These are phyloP conservation scores for Hylomyscus alleni DNA, from an alignment of 2,797 vertebrate species.

Conservation along the genomic window DNA sequence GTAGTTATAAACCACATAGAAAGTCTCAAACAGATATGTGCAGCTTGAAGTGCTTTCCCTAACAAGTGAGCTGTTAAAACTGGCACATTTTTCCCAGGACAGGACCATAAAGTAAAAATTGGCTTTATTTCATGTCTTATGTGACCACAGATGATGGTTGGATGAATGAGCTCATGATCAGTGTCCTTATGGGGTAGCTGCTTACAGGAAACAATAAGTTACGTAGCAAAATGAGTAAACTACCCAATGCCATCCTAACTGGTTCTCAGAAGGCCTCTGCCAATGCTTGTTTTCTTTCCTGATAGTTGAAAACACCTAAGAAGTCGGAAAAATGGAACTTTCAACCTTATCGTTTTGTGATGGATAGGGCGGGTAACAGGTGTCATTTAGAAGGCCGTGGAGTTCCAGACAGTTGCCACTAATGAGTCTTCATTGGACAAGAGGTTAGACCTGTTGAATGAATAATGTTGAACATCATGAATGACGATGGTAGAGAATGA, in stretches of 20 bases:
- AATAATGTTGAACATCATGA: constrained; percentile 45
- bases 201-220: neutral
- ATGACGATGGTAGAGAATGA: constrained; percentile 21
- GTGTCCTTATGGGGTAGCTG: neutral
- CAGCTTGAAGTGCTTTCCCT: neutral
- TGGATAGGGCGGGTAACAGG: neutral
- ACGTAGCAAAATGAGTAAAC: neutral
- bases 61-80: neutral
- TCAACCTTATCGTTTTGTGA: neutral
- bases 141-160: neutral
- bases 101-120: neutral
- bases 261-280: constrained; percentile 35
- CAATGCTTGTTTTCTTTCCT: constrained; percentile 42
- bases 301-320: constrained; percentile 5
- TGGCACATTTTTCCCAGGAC: neutral
- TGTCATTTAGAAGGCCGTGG: constrained; percentile 7
- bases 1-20: neutral
- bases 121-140: neutral
- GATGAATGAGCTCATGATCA: neutral
- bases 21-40: neutral
- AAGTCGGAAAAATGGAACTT: neutral
- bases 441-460: constrained; percentile 63
- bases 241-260: neutral
- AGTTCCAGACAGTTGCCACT: neutral
- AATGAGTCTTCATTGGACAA: constrained; percentile 37